Evolutionary conservation across 2,888 invertebrate species (phyloP).

Genomic region (Agrotis segetum): DNA sequence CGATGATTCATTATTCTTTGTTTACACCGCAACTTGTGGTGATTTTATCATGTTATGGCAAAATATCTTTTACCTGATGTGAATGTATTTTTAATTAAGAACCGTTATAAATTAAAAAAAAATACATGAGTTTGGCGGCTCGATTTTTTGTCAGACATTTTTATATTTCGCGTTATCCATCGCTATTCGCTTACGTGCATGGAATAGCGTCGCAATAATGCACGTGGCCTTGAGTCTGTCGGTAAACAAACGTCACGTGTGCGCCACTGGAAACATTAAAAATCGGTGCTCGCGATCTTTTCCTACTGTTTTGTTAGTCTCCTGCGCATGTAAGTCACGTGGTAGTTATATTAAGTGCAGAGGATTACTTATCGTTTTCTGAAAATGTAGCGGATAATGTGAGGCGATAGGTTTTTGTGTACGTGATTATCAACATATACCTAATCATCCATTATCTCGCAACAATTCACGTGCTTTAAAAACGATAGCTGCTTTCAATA

Average conservation of each 20-base stretch:
- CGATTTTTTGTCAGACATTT: conserved; percentile 49
- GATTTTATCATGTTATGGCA: conserved; percentile 41
- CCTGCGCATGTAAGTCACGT: conserved; percentile 63
- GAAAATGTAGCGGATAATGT: conserved; percentile 18
- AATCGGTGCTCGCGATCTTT: conserved; percentile 72
- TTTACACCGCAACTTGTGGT: conserved; percentile 61
- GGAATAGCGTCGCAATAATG: conserved; percentile 85
- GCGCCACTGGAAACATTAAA: conserved; percentile 66
- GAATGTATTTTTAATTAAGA: conserved; percentile 38
- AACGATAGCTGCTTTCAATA: conserved; percentile 18
- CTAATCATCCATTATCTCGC: conserved; percentile 31
- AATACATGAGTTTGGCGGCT: conserved; percentile 24
- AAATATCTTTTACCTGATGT: conserved; percentile 42
- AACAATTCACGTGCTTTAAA: conserved; percentile 12
- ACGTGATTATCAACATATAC: conserved; percentile 38
- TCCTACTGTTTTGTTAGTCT: conserved; percentile 65
- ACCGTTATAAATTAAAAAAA: conserved; percentile 37
- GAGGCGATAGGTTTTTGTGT: conserved; percentile 40
- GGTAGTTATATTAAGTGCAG: conserved; percentile 41
- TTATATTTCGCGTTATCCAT: conserved; percentile 66
- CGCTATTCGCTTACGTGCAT: conserved; percentile 73
- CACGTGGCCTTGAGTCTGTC: conserved; percentile 83
- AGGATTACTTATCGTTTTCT: conserved; percentile 57
- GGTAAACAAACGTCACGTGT: conserved; percentile 88
- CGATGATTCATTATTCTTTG: conserved; percentile 70